Conservation (phyloP, 1,140 invertebrate genomes). For the Cotesia typhae region DNA sequence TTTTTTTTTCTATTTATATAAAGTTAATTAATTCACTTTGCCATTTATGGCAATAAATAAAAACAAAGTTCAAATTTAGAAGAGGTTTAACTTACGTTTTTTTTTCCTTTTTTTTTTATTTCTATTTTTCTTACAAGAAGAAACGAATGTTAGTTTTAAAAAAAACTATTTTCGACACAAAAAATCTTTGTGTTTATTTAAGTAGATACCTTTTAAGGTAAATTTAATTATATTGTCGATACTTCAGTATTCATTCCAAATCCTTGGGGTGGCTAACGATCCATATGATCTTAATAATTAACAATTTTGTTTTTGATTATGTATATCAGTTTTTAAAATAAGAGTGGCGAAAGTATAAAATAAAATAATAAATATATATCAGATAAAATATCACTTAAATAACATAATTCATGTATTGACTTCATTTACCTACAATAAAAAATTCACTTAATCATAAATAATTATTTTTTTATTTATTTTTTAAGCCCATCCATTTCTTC, state of each 20-base stretch:
- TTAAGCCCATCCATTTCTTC: neutral
- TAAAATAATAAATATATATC: slow-evolving; percentile 9
- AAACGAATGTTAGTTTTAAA: too few relatives aligned
- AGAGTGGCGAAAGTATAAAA: neutral
- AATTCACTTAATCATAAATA: too few relatives aligned
- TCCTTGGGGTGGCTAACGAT: slow-evolving; percentile 34
- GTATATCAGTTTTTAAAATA: neutral
- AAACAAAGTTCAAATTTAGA: too few relatives aligned
- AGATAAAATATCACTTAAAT: too few relatives aligned
- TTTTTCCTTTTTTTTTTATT: too few relatives aligned
- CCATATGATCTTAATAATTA: slow-evolving; percentile 4
- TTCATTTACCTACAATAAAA: too few relatives aligned
- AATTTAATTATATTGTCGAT: neutral
- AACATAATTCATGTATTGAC: neutral
- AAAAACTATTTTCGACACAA: neutral
- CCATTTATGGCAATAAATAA: too few relatives aligned
- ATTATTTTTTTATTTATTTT: neutral
- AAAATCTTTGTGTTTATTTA: neutral
- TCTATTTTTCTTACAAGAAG: too few relatives aligned
- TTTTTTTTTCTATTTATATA: too few relatives aligned
- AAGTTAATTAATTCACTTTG: too few relatives aligned
- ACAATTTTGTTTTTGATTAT: slow-evolving; percentile 16
- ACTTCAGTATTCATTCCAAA: slow-evolving; percentile 54
- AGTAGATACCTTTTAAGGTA: neutral
- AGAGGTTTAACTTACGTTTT: too few relatives aligned